Conservation (phyloP, 2,797 vertebrate genomes). For the Astyanax mexicanus region DNA sequence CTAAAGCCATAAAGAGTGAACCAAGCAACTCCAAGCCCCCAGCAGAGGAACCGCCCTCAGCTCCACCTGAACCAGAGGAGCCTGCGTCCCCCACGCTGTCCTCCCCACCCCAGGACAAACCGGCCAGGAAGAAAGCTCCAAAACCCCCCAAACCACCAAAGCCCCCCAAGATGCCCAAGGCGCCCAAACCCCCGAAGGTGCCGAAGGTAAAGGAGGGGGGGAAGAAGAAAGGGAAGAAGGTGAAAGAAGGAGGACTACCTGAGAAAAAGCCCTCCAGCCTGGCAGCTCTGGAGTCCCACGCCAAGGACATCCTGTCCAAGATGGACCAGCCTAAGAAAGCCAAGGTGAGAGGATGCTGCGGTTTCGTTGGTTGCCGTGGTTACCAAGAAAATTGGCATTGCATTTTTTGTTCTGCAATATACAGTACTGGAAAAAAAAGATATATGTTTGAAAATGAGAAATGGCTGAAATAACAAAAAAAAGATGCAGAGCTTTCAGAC, state of each 20-base stretch:
- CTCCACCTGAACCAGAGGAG: conserved; percentile 83
- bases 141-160: conserved; percentile 80
- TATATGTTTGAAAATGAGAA: too few species aligned
- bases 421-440: too few species aligned
- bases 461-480: too few species aligned
- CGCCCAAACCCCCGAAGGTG: conserved; percentile 80
- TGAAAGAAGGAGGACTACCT: conserved; percentile 79
- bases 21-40: conserved; percentile 79
- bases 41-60: conserved; percentile 81
- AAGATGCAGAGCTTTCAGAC: too few species aligned
- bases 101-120: conserved; percentile 85
- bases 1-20: conserved; percentile 90
- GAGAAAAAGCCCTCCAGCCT: conserved; percentile 90
- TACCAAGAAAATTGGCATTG: too few species aligned
- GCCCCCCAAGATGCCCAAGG: conserved; percentile 78
- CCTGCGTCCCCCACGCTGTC: conserved; percentile 84
- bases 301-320: conserved; percentile 94
- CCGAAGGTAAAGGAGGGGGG: conserved; percentile 89
- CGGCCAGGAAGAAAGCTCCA: conserved; percentile 80
- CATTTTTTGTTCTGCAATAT: too few species aligned
- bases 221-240: conserved; percentile 94
- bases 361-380: too few species aligned
- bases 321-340: conserved; percentile 95
- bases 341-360: conserved; percentile 75
- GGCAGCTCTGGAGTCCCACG: conserved; percentile 92